Base-by-base conservation (phyloP, 2,113 vertebrate genomes). In the Alectura lathami region DNA sequence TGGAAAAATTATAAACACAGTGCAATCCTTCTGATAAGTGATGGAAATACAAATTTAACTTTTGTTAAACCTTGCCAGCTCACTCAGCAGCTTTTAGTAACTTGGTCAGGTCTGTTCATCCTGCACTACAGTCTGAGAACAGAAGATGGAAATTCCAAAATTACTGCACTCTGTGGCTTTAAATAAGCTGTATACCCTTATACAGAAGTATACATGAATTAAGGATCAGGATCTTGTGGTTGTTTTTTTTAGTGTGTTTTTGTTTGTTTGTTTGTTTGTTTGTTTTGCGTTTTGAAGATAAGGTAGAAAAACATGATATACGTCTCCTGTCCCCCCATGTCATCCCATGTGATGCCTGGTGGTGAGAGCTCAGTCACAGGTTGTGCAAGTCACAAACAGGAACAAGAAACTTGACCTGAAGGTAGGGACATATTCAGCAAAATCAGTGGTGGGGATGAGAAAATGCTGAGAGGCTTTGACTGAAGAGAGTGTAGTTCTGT, bases 251-350 rank as follows among this genome's bases (percentile, higher is more conserved):
- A n/a, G n/a, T n/a, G n/a, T n/a, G n/a, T n/a, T n/a, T n/a, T n/a
- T n/a, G n/a, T n/a, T n/a, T n/a, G n/a, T n/a, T n/a, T n/a, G n/a
- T n/a, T n/a, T n/a, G n/a, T n/a, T n/a, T n/a, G n/a, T n/a, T n/a
- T n/a, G n/a, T n/a, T n/a, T n/a, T n/a, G n/a, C 63, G 18, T 47
- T 94, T 91, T 63, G 38, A 91, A 90, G 54, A 32, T 24, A 3
- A 6, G 9, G 13, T 47, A 56, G 40, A 70, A 74, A 83, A 94
- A 48, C 10, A 79, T 34, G 74, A 4, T 76, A 23, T 11, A 15
- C 59, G 76, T 8, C 43, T 91, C 38, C 42, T 86, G 6, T 50
- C n/a, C 32, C 53, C 53, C 18, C 1, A 0, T 68, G 74, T 42
- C 53, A 67, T 26, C 0, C 0, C 32, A 78, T 4, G 1, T 36